Evolutionary conservation across 2,113 vertebrate species (phyloP).

Genomic region (Chlamydotis undulata): DNA sequence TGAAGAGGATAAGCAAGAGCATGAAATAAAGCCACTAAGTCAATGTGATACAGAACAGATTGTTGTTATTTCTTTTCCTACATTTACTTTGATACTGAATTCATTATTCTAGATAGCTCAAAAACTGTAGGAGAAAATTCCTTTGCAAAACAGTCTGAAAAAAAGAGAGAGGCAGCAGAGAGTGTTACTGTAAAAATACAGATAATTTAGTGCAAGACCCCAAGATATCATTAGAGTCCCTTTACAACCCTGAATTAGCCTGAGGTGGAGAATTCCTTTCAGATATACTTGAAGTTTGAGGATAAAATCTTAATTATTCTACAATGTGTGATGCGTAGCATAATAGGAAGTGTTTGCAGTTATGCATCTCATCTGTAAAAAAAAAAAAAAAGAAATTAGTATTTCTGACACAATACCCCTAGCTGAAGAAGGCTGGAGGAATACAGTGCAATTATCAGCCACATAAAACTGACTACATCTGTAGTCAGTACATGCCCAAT

Average conservation of each 20-base stretch:
- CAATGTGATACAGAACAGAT: not conserved
- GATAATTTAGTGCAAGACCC: not conserved
- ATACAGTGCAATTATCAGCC: not conserved
- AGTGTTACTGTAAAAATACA: not conserved
- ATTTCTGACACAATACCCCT: not conserved
- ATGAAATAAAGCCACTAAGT: not conserved
- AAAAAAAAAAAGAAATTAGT: not conserved
- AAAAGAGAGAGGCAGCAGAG: not conserved
- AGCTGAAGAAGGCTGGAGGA: not conserved
- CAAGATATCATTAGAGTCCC: not conserved
- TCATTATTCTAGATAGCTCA: not conserved
- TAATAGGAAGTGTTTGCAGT: not conserved
- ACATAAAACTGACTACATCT: not conserved
- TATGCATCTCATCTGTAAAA: not conserved
- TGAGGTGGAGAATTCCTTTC: not conserved
- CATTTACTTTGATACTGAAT: not conserved
- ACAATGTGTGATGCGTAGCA: not conserved
- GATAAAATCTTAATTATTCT: not conserved
- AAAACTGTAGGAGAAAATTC: not conserved
- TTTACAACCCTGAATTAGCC: not conserved
- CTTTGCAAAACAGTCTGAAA: not conserved
- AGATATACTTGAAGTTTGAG: not conserved
- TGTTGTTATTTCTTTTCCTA: not conserved
- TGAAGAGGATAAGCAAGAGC: not conserved
- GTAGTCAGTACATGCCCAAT: fast-evolving